These are phyloP conservation scores for Tigriopus japonicus DNA, from an alignment of 1,140 invertebrate species.

Conservation along the genomic window DNA sequence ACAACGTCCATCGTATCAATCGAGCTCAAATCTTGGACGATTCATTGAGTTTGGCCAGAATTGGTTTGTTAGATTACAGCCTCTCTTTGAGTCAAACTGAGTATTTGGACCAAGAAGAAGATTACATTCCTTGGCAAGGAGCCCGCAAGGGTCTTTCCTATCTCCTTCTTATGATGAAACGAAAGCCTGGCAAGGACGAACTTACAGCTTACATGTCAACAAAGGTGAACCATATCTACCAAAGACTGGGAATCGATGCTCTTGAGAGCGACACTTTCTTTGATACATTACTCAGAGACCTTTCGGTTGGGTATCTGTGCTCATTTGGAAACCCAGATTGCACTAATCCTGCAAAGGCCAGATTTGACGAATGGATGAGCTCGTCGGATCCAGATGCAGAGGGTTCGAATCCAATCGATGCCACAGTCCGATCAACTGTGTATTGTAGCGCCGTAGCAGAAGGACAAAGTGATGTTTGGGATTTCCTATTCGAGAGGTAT, in stretches of 20 bases:
- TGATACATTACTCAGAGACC: slow-evolving; percentile 41
- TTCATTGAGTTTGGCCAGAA: slow-evolving; percentile 25
- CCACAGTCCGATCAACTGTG: slow-evolving; percentile 24
- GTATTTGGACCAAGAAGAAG: slow-evolving; percentile 8
- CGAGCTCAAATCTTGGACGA: slow-evolving; percentile 22
- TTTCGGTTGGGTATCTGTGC: slow-evolving; percentile 46
- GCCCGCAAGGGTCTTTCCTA: slow-evolving; percentile 20
- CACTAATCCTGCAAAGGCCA: slow-evolving; percentile 39
- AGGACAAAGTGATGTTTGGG: slow-evolving; percentile 28
- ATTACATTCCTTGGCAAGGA: slow-evolving; percentile 14
- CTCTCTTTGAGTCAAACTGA: neutral
- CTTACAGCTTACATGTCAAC: neutral
- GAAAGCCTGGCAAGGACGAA: neutral
- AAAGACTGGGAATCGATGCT: slow-evolving; percentile 38
- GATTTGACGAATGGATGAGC: slow-evolving; percentile 30
- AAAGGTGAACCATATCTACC: neutral
- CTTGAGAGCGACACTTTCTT: slow-evolving; percentile 39
- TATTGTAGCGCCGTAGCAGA: slow-evolving; percentile 28
- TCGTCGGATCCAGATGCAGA: slow-evolving; percentile 22
- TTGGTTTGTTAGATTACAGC: slow-evolving; percentile 14
- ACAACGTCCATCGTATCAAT: slow-evolving; percentile 20
- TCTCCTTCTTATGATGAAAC: slow-evolving; percentile 26
- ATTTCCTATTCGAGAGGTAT: slow-evolving; percentile 26
- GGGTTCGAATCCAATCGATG: slow-evolving; percentile 41
- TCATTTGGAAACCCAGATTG: slow-evolving; percentile 45